A percentile compares a stretch with the other conserved stretches of the same genome.
phyloP scores from a whole-genome alignment of 37 sponge, comb jelly and placozoan species.

The Mnemiopsis leidyi region DNA sequence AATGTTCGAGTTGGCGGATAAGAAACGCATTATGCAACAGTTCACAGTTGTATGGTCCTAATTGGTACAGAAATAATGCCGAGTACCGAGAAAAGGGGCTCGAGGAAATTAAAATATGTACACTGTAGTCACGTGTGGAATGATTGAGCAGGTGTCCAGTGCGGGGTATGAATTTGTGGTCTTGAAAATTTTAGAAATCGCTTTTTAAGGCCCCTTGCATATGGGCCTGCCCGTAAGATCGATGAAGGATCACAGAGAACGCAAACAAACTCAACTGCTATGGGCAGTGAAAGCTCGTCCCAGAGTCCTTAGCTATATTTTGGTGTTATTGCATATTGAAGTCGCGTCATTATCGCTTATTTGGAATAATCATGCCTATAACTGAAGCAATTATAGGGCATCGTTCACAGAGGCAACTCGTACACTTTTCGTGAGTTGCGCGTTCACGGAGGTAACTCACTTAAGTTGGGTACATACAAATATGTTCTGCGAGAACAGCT shows the following conservation, averaged over 20 bases:
- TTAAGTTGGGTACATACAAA: neutral
- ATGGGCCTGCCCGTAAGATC: too few relatives aligned
- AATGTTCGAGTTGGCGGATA: too few relatives aligned
- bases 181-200: too few relatives aligned
- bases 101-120: neutral
- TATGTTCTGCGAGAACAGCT: neutral
- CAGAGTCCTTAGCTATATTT: conserved; percentile 51
- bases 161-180: too few relatives aligned
- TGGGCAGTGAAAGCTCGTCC: conserved; percentile 7
- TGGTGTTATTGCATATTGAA: conserved; percentile 63
- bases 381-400: conserved; percentile 48
- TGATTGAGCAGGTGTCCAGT: too few relatives aligned
- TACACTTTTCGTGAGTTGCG: neutral
- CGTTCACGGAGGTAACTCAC: conserved; percentile 53
- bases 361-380: conserved; percentile 28
- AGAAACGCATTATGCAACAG: too few relatives aligned
- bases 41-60: too few relatives aligned
- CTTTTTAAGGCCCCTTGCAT: too few relatives aligned
- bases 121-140: neutral
- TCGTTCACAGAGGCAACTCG: conserved; percentile 62
- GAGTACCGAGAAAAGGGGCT: neutral
- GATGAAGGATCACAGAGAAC: neutral
- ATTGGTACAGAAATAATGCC: neutral
- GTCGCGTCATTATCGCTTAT: conserved; percentile 52
- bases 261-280: neutral